These are phyloP conservation scores for Myotis yumanensis DNA, from an alignment of 2,113 vertebrate species.

Conservation along the genomic window DNA sequence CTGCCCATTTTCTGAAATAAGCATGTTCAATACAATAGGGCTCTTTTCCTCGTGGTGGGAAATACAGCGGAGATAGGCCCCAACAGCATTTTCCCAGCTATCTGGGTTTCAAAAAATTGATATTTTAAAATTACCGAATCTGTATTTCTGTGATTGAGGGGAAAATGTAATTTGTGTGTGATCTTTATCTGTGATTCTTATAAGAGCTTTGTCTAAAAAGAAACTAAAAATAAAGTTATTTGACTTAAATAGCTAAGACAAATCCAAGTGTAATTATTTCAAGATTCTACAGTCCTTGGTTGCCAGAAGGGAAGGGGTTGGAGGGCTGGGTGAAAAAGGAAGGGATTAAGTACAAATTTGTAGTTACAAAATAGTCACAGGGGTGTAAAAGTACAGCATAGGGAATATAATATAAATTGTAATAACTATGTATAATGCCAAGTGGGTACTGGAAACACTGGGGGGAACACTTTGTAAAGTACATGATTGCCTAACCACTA, in stretches of 20 bases:
- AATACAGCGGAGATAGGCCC: neutral
- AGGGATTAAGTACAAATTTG: neutral
- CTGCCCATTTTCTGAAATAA: conserved; percentile 4
- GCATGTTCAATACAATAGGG: rapidly evolving
- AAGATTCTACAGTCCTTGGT: neutral
- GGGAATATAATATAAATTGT: neutral
- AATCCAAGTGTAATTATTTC: conserved; percentile 19
- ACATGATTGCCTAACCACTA: neutral
- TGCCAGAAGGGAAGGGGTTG: neutral
- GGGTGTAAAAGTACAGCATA: neutral
- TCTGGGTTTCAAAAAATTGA: conserved; percentile 25
- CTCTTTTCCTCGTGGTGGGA: neutral
- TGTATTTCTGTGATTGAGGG: conserved; percentile 20
- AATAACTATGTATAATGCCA: neutral
- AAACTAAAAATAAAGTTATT: conserved; percentile 59
- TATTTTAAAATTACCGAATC: neutral
- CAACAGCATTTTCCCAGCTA: neutral
- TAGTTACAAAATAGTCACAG: neutral
- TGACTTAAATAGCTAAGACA: neutral
- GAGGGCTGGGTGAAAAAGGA: neutral
- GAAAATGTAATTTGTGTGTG: neutral
- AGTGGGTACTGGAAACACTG: neutral
- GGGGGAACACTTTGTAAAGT: neutral
- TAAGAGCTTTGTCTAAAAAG: conserved; percentile 36
- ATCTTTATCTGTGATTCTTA: conserved; percentile 24